Base-by-base conservation (phyloP, 2,113 vertebrate species). In the Gavialis gangeticus region DNA sequence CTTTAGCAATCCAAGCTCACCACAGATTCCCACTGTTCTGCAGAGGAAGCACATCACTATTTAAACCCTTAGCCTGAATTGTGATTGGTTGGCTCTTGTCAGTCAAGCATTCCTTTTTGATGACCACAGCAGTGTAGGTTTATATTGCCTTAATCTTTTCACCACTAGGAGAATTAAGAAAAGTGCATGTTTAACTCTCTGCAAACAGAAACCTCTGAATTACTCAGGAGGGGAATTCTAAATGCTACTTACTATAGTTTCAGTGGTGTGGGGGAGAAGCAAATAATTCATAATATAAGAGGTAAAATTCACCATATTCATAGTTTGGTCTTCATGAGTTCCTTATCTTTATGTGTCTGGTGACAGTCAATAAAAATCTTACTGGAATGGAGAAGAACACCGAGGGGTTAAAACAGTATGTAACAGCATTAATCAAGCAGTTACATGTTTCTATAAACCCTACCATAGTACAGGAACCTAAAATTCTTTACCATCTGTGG, bases 181-280 rank as follows among this genome's bases (percentile, higher is more conserved):
- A n/a, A 82, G 46, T 13, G 30, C 46, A 46, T 1, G 2, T 16
- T n/a, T 1, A 1, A n/a, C 46, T 67, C 16, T 18, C 75, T 1
- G 60, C 71, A 0, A 6, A 0, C 12, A 2, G 2, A 2, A 2
- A 9, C 58, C 22, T 3, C 34, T 1, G 2, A 0, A 57, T 92
- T 94, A 96, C 75, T 93, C 91, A 94, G 18, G 18, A 63, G 15
- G 95, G 92, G 0, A 91, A 76, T 84, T 34, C 58, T 3, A 14
- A 9, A 3, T 3, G 57, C 10, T 5, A 58, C 6, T 22, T 2
- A 16, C 10, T n/a, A 30, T 1, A 10, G 91, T 94, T 94, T 95
- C 93, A 81, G n/a, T 19, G 62, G 10, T 3, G 5, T 0, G 10
- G 12, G 2, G 17, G 18, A 24, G 66, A 28, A 11, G 30, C 3